Conservation (phyloP, 2,888 invertebrate species). For the Athalia rosae region DNA sequence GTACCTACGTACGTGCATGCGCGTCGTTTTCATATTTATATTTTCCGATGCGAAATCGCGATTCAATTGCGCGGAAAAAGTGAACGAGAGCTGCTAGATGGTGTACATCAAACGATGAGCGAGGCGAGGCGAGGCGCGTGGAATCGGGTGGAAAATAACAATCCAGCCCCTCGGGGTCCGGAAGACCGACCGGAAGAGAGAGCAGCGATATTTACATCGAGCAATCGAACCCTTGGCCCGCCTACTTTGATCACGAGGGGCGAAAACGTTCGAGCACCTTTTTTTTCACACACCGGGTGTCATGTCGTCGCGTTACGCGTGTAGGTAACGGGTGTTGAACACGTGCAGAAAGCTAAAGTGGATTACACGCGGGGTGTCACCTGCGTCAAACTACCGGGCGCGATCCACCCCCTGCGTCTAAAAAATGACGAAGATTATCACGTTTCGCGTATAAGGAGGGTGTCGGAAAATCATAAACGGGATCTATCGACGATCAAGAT, state of each 20-base stretch:
- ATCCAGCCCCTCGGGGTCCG: neutral
- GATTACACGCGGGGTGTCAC: neutral
- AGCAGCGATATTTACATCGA: conserved; percentile 15
- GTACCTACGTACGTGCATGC: too few relatives aligned
- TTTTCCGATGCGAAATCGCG: conserved; percentile 2
- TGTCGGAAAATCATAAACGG: too few relatives aligned
- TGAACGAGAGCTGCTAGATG: too few relatives aligned
- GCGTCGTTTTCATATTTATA: conserved; percentile 8
- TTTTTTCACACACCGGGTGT: neutral
- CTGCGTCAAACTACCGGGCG: neutral
- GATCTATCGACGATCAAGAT: too few relatives aligned
- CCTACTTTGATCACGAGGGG: neutral
- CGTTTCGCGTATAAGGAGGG: neutral
- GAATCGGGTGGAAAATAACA: conserved; percentile 19
- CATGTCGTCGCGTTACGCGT: too few relatives aligned
- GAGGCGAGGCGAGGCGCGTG: neutral
- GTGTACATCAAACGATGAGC: neutral
- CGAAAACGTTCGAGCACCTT: neutral
- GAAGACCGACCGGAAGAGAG: conserved; percentile 5
- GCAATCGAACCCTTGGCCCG: conserved; percentile 7
- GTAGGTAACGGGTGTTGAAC: neutral
- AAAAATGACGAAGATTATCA: neutral
- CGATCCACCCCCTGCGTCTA: neutral
- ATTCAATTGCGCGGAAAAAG: conserved; percentile 17
- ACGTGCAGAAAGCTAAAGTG: neutral